Conservation (phyloP, 2,797 vertebrate species). For the Cirrhinus mrigala region DNA sequence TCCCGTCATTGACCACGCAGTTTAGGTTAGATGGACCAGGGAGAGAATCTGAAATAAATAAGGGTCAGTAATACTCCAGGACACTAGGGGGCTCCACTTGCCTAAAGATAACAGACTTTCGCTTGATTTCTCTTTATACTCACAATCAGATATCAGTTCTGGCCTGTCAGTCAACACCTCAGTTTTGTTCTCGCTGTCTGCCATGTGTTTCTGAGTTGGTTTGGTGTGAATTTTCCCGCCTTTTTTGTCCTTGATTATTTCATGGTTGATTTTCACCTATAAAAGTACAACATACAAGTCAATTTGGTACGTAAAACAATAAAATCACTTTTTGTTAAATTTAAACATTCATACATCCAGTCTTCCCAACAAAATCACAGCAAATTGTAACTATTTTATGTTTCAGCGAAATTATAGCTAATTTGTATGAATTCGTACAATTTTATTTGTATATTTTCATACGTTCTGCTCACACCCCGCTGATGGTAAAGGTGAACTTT, state of each 20-base stretch:
- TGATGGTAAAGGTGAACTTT: no score
- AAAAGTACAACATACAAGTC: not conserved
- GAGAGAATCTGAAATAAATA: conserved; percentile 33
- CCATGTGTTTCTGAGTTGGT: not conserved
- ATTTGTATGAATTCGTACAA: no score
- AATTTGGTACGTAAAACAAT: not conserved
- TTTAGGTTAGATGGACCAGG: conserved; percentile 57
- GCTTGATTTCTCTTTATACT: conserved; percentile 38
- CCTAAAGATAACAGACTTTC: conserved; percentile 59
- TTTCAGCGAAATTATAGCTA: no score
- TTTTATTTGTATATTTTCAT: not conserved
- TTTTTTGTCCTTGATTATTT: not conserved
- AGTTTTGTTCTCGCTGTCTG: not conserved
- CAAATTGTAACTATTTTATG: not conserved
- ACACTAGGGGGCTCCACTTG: conserved; percentile 68
- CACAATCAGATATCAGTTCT: conserved; percentile 11
- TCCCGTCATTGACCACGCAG: conserved; percentile 39
- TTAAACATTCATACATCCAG: not conserved
- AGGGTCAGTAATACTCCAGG: conserved; percentile 55
- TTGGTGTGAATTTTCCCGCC: not conserved
- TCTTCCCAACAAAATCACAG: not conserved
- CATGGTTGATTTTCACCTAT: not conserved
- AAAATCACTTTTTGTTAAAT: not conserved
- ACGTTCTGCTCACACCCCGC: no score
- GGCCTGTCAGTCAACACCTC: conserved; percentile 1